A percentile compares a stretch with the other conserved stretches of the same genome.
phyloP scores from a whole-genome alignment of 2,113 vertebrate species.

The Paratilapia polleni region DNA sequence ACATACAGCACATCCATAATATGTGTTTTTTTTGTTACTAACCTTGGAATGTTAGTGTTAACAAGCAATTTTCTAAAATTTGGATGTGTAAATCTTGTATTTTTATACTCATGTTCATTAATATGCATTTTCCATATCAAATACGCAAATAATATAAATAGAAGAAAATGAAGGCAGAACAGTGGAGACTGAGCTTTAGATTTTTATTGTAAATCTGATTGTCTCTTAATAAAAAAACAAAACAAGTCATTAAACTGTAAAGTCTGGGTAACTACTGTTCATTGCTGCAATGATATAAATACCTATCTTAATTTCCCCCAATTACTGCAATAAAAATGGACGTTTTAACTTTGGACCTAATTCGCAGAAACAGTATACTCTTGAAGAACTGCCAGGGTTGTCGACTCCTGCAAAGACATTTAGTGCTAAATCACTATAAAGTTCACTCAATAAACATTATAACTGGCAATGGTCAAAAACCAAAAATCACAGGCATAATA shows the following conservation, averaged over 20 bases:
- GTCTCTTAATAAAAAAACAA: slow-evolving; percentile 60
- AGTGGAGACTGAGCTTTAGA: too few relatives aligned
- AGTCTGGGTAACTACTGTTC: slow-evolving; percentile 35
- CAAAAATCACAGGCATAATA: neutral
- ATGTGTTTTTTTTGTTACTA: too few relatives aligned
- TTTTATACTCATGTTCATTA: too few relatives aligned
- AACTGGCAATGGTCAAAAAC: neutral
- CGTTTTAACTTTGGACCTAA: slow-evolving; percentile 79
- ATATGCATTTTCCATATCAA: too few relatives aligned
- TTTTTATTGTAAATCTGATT: slow-evolving; percentile 26
- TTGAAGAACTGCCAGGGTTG: slow-evolving; percentile 45
- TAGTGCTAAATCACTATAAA: neutral
- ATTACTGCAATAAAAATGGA: slow-evolving; percentile 74
- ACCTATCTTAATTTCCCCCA: slow-evolving; percentile 57
- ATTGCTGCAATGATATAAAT: slow-evolving; percentile 35
- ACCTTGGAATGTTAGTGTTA: too few relatives aligned
- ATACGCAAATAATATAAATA: too few relatives aligned
- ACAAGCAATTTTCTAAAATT: too few relatives aligned
- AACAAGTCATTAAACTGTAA: slow-evolving; percentile 69
- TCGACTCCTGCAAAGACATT: slow-evolving; percentile 3
- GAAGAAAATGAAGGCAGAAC: too few relatives aligned
- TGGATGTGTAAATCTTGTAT: too few relatives aligned
- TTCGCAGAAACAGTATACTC: slow-evolving; percentile 52
- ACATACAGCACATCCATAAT: too few relatives aligned
- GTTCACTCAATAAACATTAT: neutral